phyloP scores from a whole-genome alignment of 2,888 invertebrate genomes.

The Druceiella hillmani region DNA sequence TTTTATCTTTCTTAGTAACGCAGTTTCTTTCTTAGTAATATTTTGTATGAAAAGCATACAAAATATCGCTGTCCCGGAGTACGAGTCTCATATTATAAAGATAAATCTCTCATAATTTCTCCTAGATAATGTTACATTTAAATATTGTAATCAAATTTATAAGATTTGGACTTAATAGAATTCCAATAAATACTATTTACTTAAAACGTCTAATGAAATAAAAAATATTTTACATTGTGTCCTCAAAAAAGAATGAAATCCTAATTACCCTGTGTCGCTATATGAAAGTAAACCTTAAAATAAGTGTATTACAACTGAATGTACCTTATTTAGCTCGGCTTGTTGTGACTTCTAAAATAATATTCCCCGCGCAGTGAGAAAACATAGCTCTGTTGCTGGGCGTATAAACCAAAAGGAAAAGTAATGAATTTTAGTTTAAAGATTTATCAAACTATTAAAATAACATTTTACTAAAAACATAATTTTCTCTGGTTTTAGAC shows the following conservation, averaged over 20 bases:
- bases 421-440: too few species aligned
- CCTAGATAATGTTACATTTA: constrained; percentile 9
- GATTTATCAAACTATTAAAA: too few species aligned
- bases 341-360: constrained; percentile 8
- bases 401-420: too few species aligned
- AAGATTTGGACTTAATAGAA: constrained; percentile 10
- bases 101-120: constrained; percentile 10
- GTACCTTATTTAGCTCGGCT: constrained; percentile 8
- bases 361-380: constrained; percentile 1
- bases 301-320: constrained; percentile 7
- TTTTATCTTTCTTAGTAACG: too few species aligned
- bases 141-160: constrained; percentile 7
- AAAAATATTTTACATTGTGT: constrained; percentile 7
- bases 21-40: too few species aligned
- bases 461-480: too few species aligned
- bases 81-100: constrained; percentile 6
- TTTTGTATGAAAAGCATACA: too few species aligned
- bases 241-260: constrained; percentile 11
- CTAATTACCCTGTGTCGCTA: constrained; percentile 12
- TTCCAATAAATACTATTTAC: neutral
- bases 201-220: constrained; percentile 3
- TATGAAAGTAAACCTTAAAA: constrained; percentile 10
- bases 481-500: too few species aligned
- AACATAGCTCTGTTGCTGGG: too few species aligned
- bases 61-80: too few species aligned